phyloP scores from a whole-genome alignment of 2,113 vertebrate genomes.

The Amazona guildingii region DNA sequence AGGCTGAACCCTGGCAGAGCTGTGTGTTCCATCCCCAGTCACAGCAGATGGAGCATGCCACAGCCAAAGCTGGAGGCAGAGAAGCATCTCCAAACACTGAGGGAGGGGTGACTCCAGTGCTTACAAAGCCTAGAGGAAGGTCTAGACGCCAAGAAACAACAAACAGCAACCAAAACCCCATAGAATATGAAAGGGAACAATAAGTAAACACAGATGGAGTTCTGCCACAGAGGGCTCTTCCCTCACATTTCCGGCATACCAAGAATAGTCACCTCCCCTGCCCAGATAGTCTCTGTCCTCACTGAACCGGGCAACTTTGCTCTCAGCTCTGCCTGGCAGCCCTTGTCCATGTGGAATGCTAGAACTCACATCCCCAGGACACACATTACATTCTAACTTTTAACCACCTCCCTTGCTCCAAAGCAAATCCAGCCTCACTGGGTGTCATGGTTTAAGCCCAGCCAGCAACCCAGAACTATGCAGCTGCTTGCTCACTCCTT shows the following conservation, averaged over 20 bases:
- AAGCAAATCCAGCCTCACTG: not conserved
- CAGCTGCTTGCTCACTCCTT: too few species aligned
- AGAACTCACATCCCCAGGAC: not conserved
- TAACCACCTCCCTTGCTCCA: not conserved
- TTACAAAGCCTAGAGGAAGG: constrained; percentile 22
- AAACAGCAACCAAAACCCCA: not conserved
- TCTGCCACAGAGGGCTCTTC: constrained; percentile 45
- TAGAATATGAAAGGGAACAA: constrained; percentile 36
- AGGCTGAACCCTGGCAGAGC: not conserved
- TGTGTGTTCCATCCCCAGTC: not conserved
- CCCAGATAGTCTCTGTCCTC: not conserved
- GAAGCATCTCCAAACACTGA: not conserved
- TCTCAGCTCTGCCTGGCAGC: not conserved
- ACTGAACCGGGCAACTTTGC: constrained; percentile 5
- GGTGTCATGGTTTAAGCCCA: too few species aligned
- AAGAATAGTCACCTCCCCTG: constrained; percentile 6
- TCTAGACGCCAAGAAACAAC: constrained; percentile 3
- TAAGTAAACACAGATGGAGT: constrained; percentile 64
- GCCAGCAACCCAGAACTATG: too few species aligned
- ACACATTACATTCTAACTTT: not conserved
- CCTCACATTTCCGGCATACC: not conserved
- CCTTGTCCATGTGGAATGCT: not conserved
- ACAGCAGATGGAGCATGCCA: not conserved
- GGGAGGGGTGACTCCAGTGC: not conserved
- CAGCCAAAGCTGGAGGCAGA: not conserved